Percentiles rank a stretch among this genome's conserved stretches.
Evolutionary conservation across 2,113 vertebrate genomes (phyloP).

Genomic region (Microcebus tavaratra): DNA sequence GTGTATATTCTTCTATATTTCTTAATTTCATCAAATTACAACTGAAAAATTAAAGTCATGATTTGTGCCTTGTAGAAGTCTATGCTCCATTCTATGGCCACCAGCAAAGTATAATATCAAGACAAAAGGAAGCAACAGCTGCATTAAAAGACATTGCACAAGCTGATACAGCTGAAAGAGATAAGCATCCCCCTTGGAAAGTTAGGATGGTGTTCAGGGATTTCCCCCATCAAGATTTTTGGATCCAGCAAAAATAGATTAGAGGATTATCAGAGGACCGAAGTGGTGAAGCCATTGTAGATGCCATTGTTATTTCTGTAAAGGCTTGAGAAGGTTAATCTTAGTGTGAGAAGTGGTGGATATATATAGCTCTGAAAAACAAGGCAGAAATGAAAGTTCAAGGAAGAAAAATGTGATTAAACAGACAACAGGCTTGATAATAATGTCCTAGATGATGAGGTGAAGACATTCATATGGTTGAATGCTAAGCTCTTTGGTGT

Average conservation of each 20-base stretch:
- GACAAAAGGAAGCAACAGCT: slow-evolving; percentile 94
- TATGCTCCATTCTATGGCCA: slow-evolving; percentile 96
- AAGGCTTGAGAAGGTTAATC: not conserved
- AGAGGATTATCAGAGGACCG: slow-evolving; percentile 90
- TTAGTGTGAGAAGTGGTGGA: not conserved
- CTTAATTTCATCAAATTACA: slow-evolving; percentile 91
- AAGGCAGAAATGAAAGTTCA: not conserved
- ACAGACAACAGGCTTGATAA: not conserved
- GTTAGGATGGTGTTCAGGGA: slow-evolving; percentile 91
- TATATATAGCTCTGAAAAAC: not conserved
- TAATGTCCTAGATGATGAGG: not conserved
- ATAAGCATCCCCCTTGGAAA: slow-evolving; percentile 91
- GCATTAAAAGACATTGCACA: slow-evolving; percentile 95
- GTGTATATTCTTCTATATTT: slow-evolving; percentile 90
- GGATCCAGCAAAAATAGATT: slow-evolving; percentile 92
- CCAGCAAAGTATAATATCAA: slow-evolving; percentile 88
- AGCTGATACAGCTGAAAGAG: slow-evolving; percentile 91
- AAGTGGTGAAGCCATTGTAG: not conserved
- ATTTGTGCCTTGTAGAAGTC: slow-evolving; percentile 93
- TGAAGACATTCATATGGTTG: not conserved
- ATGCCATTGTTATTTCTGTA: not conserved
- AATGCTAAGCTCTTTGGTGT: not conserved
- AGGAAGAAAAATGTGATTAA: not conserved
- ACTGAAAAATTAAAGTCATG: slow-evolving; percentile 93
- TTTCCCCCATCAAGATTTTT: slow-evolving; percentile 95